phyloP scores from a whole-genome alignment of 2,888 invertebrate species.

The Epinotia brunnichana region DNA sequence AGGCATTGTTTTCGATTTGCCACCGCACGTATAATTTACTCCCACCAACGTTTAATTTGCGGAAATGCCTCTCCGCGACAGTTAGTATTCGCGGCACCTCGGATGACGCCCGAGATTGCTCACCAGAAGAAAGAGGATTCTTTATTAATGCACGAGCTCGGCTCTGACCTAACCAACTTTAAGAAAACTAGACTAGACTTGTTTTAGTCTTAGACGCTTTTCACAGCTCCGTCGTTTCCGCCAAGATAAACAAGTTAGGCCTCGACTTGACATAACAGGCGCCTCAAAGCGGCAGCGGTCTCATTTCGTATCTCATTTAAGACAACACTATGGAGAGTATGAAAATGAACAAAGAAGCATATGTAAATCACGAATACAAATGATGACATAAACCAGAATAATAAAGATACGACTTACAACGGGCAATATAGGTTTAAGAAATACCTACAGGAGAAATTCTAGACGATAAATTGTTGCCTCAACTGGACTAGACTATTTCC shows the following conservation, averaged over 20 bases:
- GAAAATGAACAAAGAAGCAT: neutral
- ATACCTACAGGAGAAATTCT: slow-evolving; percentile 64
- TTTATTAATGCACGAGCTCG: slow-evolving; percentile 65
- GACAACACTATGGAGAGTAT: neutral
- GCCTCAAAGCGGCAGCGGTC: slow-evolving; percentile 14
- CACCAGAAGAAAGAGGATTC: slow-evolving; percentile 57
- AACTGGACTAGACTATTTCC: slow-evolving; percentile 66
- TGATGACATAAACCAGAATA: slow-evolving; percentile 10
- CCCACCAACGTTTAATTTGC: neutral
- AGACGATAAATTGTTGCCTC: slow-evolving; percentile 64
- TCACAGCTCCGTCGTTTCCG: slow-evolving; percentile 62
- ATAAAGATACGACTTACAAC: neutral
- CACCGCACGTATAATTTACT: neutral
- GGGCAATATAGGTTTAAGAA: slow-evolving; percentile 59
- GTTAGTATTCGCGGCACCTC: slow-evolving; percentile 3
- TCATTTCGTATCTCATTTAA: slow-evolving; percentile 20
- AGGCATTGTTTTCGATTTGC: neutral
- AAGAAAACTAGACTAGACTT: slow-evolving; percentile 70
- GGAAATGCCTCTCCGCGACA: neutral
- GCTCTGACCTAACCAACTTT: slow-evolving; percentile 67
- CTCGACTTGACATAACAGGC: slow-evolving; percentile 30
- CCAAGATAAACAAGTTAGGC: slow-evolving; percentile 65
- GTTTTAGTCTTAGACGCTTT: slow-evolving; percentile 55
- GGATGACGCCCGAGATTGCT: slow-evolving; percentile 55
- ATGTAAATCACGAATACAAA: neutral